Percentiles rank a stretch among this genome's conserved stretches.
Evolutionary conservation across 2,888 invertebrate species (phyloP).

Genomic region (Apotomis betuletana): DNA sequence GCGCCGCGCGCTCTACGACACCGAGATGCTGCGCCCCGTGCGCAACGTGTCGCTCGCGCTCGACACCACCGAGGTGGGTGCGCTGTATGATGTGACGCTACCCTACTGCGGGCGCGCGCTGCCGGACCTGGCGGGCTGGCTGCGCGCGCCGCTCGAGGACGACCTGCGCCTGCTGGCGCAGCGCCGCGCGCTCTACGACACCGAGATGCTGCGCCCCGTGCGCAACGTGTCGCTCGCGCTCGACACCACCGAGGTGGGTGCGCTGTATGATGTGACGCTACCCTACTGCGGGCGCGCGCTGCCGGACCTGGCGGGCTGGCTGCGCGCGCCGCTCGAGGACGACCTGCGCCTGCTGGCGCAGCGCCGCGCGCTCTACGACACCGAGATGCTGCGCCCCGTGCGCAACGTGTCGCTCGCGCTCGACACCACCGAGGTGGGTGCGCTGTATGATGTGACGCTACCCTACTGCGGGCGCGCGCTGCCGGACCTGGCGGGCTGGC

Average conservation of each 20-base stretch:
- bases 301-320: constrained; percentile 70
- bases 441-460: too few relatives aligned
- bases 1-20: constrained; percentile 60
- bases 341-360: constrained; percentile 46
- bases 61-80: constrained; percentile 87
- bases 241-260: constrained; percentile 87
- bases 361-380: constrained; percentile 60
- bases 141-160: constrained; percentile 47
- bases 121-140: constrained; percentile 70
- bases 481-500: constrained; percentile 70
- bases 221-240: constrained; percentile 88
- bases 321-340: constrained; percentile 47
- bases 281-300: constrained; percentile 90
- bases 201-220: constrained; percentile 78
- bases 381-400: constrained; percentile 78
- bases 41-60: constrained; percentile 88
- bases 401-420: constrained; percentile 88
- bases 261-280: too few relatives aligned
- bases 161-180: constrained; percentile 46
- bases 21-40: constrained; percentile 78
- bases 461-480: constrained; percentile 90
- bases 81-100: too few relatives aligned
- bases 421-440: constrained; percentile 87
- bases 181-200: constrained; percentile 60
- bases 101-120: constrained; percentile 90